phyloP scores from a whole-genome alignment of 2,113 vertebrate genomes.

The Setophaga kirtlandii region DNA sequence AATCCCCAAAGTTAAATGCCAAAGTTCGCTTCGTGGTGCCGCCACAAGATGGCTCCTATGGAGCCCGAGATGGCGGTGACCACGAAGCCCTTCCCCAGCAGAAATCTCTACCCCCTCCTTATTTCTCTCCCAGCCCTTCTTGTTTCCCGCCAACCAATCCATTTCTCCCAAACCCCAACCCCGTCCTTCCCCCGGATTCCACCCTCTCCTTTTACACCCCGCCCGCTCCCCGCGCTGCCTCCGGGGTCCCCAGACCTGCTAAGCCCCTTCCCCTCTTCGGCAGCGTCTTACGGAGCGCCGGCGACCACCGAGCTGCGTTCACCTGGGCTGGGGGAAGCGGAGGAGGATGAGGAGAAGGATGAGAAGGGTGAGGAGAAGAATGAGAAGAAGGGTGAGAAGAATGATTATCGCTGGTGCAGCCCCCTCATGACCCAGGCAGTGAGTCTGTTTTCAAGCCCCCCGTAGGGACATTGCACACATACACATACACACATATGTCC shows the following conservation, averaged over 20 bases:
- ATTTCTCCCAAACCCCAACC: too few relatives aligned
- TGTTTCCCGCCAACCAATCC: too few relatives aligned
- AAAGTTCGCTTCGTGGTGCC: too few relatives aligned
- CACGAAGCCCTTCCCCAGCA: too few relatives aligned
- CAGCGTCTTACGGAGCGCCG: not conserved
- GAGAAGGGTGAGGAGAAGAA: not conserved
- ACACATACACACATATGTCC: too few relatives aligned
- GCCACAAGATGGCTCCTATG: too few relatives aligned
- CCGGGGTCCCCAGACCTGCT: not conserved
- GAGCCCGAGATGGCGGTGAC: too few relatives aligned
- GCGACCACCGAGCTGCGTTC: not conserved
- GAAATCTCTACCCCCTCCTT: too few relatives aligned
- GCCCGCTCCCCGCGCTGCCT: not conserved
- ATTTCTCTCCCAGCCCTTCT: too few relatives aligned
- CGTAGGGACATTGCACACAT: fast-evolving
- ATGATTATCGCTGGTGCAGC: not conserved
- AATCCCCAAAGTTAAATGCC: too few relatives aligned
- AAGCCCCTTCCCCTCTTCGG: not conserved
- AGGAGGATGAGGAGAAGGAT: not conserved
- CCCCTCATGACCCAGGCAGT: not conserved
- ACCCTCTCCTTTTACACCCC: too few relatives aligned
- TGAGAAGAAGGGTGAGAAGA: not conserved
- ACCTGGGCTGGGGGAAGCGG: not conserved
- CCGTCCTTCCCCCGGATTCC: too few relatives aligned
- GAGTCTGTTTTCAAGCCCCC: not conserved